These are phyloP conservation scores for Zootermopsis nevadensis DNA, from an alignment of 2,888 invertebrate genomes.

Conservation along the genomic window DNA sequence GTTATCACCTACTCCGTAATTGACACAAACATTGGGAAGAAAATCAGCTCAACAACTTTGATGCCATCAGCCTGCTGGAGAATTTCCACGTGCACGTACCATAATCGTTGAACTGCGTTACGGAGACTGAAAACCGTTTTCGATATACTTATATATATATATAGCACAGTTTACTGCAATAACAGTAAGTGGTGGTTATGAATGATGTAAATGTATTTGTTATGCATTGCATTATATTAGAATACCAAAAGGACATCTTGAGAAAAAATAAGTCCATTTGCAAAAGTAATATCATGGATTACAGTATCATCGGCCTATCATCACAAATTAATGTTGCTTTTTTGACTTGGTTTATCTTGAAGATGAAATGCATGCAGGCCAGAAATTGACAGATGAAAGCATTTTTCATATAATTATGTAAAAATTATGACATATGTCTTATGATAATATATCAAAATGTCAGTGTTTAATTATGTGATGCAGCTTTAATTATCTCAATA, in stretches of 20 bases:
- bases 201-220: slow-evolving; percentile 9
- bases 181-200: background rate
- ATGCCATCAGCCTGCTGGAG: background rate
- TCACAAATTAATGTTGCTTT: background rate
- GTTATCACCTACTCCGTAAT: background rate
- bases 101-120: background rate
- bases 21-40: background rate
- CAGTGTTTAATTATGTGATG: background rate
- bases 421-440: background rate
- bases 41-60: background rate
- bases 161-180: background rate
- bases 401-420: background rate
- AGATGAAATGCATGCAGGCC: background rate
- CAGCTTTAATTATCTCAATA: background rate
- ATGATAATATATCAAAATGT: background rate
- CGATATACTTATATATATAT: background rate
- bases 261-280: background rate
- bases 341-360: background rate
- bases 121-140: slow-evolving; percentile 15
- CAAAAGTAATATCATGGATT: background rate
- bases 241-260: background rate
- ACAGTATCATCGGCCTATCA: background rate
- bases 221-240: slow-evolving; percentile 1
- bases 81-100: background rate
- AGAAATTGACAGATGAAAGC: background rate